Evolutionary conservation across 2,888 invertebrate genomes (phyloP).

Genomic region (Laspeyria flexula): DNA sequence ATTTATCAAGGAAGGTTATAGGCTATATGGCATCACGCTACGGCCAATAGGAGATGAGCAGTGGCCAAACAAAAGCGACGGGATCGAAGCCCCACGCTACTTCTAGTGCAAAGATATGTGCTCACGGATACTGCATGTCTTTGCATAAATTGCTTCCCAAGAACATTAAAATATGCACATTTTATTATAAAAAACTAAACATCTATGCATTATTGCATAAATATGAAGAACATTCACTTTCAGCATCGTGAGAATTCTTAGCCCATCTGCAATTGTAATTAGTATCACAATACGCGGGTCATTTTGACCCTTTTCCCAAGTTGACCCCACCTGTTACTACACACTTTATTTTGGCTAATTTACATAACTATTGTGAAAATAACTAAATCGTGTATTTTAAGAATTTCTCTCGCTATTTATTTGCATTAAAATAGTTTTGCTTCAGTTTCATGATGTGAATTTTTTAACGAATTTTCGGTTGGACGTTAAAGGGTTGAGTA

Average conservation of each 20-base stretch:
- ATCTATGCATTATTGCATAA: conserved; percentile 15
- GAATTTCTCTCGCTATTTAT: conserved; percentile 52
- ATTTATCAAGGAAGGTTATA: too few species aligned
- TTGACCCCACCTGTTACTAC: conserved; percentile 78
- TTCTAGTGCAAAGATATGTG: too few species aligned
- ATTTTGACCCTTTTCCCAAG: conserved; percentile 60
- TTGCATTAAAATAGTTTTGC: conserved; percentile 57
- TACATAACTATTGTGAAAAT: conserved; percentile 42
- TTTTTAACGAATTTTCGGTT: conserved; percentile 23
- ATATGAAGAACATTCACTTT: conserved; percentile 30
- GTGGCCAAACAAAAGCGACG: too few species aligned
- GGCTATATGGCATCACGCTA: too few species aligned
- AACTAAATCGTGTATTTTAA: conserved; percentile 38
- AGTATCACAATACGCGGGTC: conserved; percentile 34
- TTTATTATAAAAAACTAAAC: conserved; percentile 11
- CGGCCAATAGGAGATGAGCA: too few species aligned
- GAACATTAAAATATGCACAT: conserved; percentile 33
- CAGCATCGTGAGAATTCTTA: conserved; percentile 52
- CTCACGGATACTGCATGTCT: background rate
- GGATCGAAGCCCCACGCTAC: too few species aligned
- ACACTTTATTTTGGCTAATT: conserved; percentile 58
- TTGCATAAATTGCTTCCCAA: conserved; percentile 22
- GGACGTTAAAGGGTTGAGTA: conserved; percentile 39
- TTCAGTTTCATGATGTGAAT: conserved; percentile 41
- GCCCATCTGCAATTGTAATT: conserved; percentile 67